A percentile compares a stretch with the other conserved stretches of the same genome.
phyloP scores from a whole-genome alignment of 2,113 vertebrate genomes.

The Eonycteris spelaea region DNA sequence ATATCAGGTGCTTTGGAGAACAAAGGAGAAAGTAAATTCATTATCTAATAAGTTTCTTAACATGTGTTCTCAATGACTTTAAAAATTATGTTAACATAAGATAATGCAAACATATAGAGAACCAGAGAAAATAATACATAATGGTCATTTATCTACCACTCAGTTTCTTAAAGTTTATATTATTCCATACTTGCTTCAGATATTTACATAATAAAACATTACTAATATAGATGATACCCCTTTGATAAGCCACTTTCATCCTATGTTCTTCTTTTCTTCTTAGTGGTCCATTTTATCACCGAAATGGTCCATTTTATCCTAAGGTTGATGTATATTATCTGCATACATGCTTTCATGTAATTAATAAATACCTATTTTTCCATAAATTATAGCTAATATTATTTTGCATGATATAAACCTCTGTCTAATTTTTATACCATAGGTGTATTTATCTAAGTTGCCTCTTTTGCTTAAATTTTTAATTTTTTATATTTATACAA shows the following conservation, averaged over 20 bases:
- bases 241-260: neutral
- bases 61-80: neutral
- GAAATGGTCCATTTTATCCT: neutral
- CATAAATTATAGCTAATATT: neutral
- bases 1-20: neutral
- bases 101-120: neutral
- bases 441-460: neutral
- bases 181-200: neutral
- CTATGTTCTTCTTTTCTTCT: neutral
- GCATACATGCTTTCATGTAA: neutral
- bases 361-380: neutral
- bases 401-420: neutral
- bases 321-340: neutral
- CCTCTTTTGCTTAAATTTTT: neutral
- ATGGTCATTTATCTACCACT: neutral
- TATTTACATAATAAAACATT: neutral
- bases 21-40: neutral
- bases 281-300: too few relatives aligned
- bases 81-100: neutral
- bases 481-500: neutral
- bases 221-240: neutral
- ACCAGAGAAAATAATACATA: neutral
- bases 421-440: neutral
- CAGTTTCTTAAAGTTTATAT: neutral
- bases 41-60: neutral